A percentile compares a stretch with the other conserved stretches of the same genome.
Conservation (phyloP, 1,140 invertebrate genomes). For the Bombus vancouverensis region DNA sequence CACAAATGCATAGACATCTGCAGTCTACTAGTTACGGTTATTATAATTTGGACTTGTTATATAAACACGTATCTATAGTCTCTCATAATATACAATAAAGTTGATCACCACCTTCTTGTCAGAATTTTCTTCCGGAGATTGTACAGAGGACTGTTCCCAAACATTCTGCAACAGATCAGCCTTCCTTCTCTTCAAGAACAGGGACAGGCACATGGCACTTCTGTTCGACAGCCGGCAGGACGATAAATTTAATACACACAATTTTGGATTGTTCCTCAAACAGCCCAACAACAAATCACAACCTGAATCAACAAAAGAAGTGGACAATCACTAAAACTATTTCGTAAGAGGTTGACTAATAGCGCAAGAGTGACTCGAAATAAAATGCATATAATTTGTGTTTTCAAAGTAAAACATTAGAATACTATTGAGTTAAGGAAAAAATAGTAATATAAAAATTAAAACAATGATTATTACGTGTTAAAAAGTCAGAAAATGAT, state of each 20-base stretch:
- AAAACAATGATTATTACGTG: neutral
- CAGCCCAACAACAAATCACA: conserved; percentile 54
- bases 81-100: too few species aligned
- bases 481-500: neutral
- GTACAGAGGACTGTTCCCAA: conserved; percentile 30
- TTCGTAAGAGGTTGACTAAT: neutral
- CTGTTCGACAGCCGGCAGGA: conserved; percentile 51
- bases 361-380: neutral
- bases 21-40: neutral
- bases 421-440: neutral
- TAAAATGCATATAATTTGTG: neutral
- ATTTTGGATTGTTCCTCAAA: conserved; percentile 42
- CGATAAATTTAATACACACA: conserved; percentile 55
- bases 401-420: neutral
- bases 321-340: neutral
- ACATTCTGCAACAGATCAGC: conserved; percentile 51
- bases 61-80: too few species aligned
- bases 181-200: conserved; percentile 62
- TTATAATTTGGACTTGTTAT: too few species aligned
- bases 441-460: neutral
- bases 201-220: conserved; percentile 48
- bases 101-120: conserved; percentile 7
- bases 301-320: conserved; percentile 34
- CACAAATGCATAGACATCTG: neutral
- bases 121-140: neutral